Conservation (phyloP, 2,797 vertebrate genomes). For the Dryobates pubescens region DNA sequence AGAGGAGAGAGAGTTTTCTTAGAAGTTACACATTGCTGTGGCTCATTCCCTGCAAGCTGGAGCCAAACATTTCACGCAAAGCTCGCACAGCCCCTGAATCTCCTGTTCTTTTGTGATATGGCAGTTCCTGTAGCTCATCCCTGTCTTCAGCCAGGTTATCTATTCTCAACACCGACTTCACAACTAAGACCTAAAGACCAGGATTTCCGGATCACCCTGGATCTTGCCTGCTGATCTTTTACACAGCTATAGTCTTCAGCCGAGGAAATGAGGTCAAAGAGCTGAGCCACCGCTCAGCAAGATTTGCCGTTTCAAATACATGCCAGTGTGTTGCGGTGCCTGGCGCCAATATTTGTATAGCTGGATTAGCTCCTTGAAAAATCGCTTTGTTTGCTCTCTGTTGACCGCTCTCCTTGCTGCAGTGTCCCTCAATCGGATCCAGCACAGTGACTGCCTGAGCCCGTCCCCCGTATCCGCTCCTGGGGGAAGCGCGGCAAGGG, state of each 20-base stretch:
- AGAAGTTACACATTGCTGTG: not conserved
- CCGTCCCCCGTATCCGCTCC: not conserved
- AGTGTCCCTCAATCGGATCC: constrained; percentile 42
- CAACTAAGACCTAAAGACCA: not conserved
- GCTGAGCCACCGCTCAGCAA: constrained; percentile 62
- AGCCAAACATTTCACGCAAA: not conserved
- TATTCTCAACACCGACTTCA: not conserved
- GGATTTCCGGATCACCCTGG: constrained; percentile 3
- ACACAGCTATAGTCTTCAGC: constrained; percentile 34
- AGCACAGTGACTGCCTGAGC: not conserved
- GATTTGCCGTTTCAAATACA: constrained; percentile 60
- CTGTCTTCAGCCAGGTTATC: not conserved
- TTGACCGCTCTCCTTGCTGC: constrained; percentile 34
- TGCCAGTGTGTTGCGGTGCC: constrained; percentile 14
- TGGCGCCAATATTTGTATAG: constrained; percentile 40
- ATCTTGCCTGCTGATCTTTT: constrained; percentile 30
- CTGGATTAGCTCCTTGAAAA: constrained; percentile 54
- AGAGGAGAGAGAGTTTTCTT: not conserved
- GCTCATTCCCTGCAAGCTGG: not conserved
- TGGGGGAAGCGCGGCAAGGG: not conserved
- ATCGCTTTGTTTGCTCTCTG: constrained; percentile 28
- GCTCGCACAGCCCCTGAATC: not conserved
- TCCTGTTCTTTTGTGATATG: not conserved
- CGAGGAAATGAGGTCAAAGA: constrained; percentile 61
- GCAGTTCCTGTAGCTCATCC: not conserved